These are phyloP conservation scores for Gallinago media DNA, from an alignment of 2,113 vertebrate genomes.

Conservation along the genomic window DNA sequence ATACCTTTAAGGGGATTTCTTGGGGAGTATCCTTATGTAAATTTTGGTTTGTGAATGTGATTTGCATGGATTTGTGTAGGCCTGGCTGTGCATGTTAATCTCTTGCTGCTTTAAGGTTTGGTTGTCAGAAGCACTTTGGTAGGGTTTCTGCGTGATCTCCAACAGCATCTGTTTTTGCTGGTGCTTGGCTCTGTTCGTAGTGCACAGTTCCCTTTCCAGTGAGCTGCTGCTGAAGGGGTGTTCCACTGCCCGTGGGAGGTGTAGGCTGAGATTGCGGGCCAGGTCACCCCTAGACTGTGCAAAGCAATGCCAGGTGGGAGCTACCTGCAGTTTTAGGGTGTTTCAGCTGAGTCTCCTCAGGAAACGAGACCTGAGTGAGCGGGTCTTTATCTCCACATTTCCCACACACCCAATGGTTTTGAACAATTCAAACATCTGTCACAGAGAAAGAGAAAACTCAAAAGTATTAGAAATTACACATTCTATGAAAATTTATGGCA, in stretches of 20 bases:
- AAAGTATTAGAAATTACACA: background rate
- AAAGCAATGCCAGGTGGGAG: background rate
- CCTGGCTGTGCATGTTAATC: background rate
- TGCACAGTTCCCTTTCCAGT: background rate
- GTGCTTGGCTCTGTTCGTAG: background rate
- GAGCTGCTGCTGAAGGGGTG: background rate
- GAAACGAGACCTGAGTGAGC: background rate
- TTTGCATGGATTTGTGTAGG: background rate
- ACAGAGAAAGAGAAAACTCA: background rate
- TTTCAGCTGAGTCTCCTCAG: background rate
- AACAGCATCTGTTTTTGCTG: background rate
- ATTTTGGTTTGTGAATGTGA: background rate
- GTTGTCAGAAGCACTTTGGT: background rate
- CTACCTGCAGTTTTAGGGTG: background rate
- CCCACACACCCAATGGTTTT: background rate
- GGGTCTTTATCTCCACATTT: background rate
- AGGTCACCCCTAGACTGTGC: background rate
- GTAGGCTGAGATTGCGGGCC: background rate
- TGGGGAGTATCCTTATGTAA: background rate
- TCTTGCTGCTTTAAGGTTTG: background rate
- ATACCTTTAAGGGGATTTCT: background rate
- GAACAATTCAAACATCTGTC: background rate
- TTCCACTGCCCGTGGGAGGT: fast-evolving
- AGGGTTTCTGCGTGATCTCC: background rate
- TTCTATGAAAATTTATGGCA: slow-evolving; percentile 15